These are phyloP conservation scores for Lycocerus yunnanus DNA, from an alignment of 2,888 invertebrate species.

Conservation along the genomic window DNA sequence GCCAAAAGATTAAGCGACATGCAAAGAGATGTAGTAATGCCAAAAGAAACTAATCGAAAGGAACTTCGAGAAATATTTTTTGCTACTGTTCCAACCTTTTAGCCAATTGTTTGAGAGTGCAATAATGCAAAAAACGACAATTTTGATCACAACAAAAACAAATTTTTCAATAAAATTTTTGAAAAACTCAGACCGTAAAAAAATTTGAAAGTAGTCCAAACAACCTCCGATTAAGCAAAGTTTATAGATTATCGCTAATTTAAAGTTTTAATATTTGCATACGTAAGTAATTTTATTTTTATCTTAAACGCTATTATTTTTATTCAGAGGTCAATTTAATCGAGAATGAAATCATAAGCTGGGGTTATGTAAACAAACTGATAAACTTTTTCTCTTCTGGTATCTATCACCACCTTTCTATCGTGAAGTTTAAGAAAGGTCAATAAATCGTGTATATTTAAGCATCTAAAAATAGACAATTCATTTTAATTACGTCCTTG, in stretches of 20 bases:
- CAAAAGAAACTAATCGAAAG: no score
- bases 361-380: not conserved
- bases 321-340: not conserved
- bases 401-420: not conserved
- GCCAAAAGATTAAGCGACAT: no score
- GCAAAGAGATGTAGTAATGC: no score
- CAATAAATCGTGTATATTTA: not conserved
- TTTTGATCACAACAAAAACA: no score
- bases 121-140: no score
- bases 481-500: conserved; percentile 7
- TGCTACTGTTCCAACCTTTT: no score
- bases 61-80: no score
- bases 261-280: not conserved
- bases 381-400: not conserved
- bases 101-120: not conserved
- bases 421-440: not conserved
- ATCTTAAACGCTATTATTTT: not conserved
- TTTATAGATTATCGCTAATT: not conserved
- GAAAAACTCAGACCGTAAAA: not conserved
- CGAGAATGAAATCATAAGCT: not conserved
- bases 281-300: not conserved
- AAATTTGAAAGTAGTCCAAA: not conserved
- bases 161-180: not conserved
- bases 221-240: not conserved
- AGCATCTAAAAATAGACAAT: conserved; percentile 6